Evolutionary conservation across 2,797 vertebrate species (phyloP), one percentile per base, ranked within the genome.

Genomic region (Chelonia mydas): DNA sequence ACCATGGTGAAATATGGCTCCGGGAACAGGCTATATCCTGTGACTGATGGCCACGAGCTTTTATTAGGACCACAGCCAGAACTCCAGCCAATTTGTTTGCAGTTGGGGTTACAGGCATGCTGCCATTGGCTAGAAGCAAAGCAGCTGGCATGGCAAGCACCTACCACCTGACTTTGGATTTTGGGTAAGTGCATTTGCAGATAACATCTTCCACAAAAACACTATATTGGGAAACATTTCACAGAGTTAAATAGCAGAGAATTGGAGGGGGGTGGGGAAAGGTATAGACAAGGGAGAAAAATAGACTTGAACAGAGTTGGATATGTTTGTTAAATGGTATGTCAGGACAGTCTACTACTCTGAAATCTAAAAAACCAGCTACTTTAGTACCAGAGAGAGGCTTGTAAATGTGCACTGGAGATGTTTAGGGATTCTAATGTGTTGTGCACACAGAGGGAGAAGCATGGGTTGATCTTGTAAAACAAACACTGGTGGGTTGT

Each of bases 401-500:
- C 31, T 80, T 74, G 15, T 4, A 76, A 91, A 74, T 79, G 74
- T 77, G 27, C 41, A 31, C 47, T 37, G 53, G 50, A 51, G 11
- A 54, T 21, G 28, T 53, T 54, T 80, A 50, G 78, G 31, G 49
- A 51, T 54, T 81, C 51, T 25, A n/a, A n/a, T 54, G n/a, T 77
- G 16, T 23, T 74, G 7, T 15, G 41, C 16, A 7, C 45, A 77
- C 55, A 54, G 72, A 87, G 27, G 80, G n/a, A 27, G 68, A 49
- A 7, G 72, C 45, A 49, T 72, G 11, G 50, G 33, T 5, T n/a
- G 49, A 54, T 21, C 54, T 85, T 89, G 51, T 68, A 74, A 92
- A 79, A 87, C 50, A 74, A 77, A 77, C 25, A 78, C 87, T 94
- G 94, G 59, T 55, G 88, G 51, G 53, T 81, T 97, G 80, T 92